phyloP scores from a whole-genome alignment of 1,140 invertebrate species.

The Rhizoglyphus robini region DNA sequence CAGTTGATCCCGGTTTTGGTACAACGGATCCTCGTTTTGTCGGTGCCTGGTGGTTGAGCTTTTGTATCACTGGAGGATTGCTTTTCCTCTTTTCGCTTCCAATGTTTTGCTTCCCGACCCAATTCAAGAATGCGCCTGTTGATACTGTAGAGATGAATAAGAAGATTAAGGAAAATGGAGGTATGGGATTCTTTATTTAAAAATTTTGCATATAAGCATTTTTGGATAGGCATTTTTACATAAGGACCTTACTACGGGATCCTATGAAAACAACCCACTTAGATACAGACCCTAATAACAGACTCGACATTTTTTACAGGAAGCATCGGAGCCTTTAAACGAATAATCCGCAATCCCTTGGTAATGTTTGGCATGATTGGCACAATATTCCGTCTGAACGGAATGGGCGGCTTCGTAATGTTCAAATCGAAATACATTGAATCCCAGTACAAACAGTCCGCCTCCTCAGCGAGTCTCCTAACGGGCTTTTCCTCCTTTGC shows the following conservation, averaged over 20 bases:
- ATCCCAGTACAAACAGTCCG: conserved; percentile 54
- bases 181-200: too few species aligned
- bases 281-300: too few species aligned
- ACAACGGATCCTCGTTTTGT: conserved; percentile 34
- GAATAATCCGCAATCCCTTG: conserved; percentile 47
- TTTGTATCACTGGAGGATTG: conserved; percentile 24
- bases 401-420: conserved; percentile 56
- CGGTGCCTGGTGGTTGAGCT: conserved; percentile 43
- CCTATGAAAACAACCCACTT: too few species aligned
- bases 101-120: conserved; percentile 26
- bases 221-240: too few species aligned
- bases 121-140: conserved; percentile 12
- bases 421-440: conserved; percentile 63
- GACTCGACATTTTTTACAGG: too few species aligned
- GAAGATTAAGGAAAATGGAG: conserved; percentile 17
- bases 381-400: conserved; percentile 51
- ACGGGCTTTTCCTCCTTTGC: conserved; percentile 43
- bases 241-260: too few species aligned
- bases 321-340: conserved; percentile 41
- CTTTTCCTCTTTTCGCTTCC: conserved; percentile 25
- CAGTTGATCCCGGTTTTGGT: conserved; percentile 28
- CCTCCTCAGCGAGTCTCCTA: conserved; percentile 44
- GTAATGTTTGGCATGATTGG: conserved; percentile 53
- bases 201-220: too few species aligned
- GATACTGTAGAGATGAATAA: neutral